phyloP scores from a whole-genome alignment of 1,140 invertebrate genomes.

The Pinna nobilis region DNA sequence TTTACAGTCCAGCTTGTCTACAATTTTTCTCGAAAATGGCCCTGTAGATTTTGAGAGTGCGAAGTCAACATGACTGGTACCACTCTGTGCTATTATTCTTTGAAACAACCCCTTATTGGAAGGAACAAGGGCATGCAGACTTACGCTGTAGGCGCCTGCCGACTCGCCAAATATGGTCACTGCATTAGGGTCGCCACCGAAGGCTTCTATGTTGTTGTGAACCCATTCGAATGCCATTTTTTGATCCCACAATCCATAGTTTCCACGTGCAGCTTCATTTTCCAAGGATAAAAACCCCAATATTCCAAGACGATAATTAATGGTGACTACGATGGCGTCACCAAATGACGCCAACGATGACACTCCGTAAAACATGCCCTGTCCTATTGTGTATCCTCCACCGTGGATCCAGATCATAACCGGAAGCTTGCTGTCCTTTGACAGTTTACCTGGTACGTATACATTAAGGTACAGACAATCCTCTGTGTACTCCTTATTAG shows the following conservation, averaged over 20 bases:
- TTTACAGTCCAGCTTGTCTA: neutral
- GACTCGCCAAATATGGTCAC: constrained; percentile 80
- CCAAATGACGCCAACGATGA: constrained; percentile 83
- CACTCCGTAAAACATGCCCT: constrained; percentile 93
- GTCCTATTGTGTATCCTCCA: constrained; percentile 88
- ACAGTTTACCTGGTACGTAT: constrained; percentile 12
- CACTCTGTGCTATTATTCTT: constrained; percentile 74
- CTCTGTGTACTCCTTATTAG: neutral
- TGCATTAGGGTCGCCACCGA: constrained; percentile 78
- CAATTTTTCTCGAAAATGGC: neutral
- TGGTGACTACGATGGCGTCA: constrained; percentile 93
- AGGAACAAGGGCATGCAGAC: constrained; percentile 56
- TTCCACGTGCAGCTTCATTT: constrained; percentile 60
- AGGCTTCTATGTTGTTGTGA: constrained; percentile 75
- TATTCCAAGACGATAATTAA: constrained; percentile 91
- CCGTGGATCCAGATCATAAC: constrained; percentile 79
- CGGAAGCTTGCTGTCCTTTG: neutral
- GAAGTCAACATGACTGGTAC: no score
- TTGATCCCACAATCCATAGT: constrained; percentile 73
- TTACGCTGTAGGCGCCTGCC: constrained; percentile 94
- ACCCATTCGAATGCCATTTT: constrained; percentile 69
- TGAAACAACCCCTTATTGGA: constrained; percentile 86
- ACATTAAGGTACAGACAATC: constrained; percentile 8
- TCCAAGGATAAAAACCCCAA: constrained; percentile 41
- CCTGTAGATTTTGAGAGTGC: neutral